Evolutionary conservation across 92 coral and sea anemone genomes (phyloP).

Genomic region (Meandrina meandrites): DNA sequence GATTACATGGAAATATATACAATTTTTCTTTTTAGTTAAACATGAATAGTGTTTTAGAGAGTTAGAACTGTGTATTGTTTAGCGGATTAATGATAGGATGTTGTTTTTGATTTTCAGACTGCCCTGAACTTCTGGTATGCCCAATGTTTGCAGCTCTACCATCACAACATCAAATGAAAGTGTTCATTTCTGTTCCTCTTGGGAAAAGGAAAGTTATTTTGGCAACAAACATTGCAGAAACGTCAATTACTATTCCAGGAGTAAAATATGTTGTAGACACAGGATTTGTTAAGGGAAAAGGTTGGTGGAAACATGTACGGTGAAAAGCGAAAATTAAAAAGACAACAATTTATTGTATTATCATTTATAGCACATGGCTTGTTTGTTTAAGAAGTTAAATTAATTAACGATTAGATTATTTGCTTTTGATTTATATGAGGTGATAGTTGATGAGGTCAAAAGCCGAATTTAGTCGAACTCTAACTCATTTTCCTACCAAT

Average conservation of each 20-base stretch:
- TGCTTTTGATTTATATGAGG: no score
- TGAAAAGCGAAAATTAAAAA: no score
- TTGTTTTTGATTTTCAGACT: conserved; percentile 31
- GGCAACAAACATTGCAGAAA: conserved; percentile 98
- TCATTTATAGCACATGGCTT: no score
- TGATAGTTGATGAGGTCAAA: no score
- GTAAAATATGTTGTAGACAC: conserved; percentile 96
- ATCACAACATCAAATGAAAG: conserved; percentile 89
- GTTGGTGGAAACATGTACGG: conserved; percentile 33
- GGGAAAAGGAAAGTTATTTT: conserved; percentile 85
- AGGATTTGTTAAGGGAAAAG: conserved; percentile 99
- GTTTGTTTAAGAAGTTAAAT: no score
- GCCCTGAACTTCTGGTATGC: conserved; percentile 81
- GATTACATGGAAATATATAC: no score
- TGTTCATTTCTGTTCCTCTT: conserved; percentile 73
- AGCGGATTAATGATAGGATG: background rate
- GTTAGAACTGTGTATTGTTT: background rate
- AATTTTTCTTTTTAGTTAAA: no score
- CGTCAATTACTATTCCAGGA: conserved; percentile 96
- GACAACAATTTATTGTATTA: no score
- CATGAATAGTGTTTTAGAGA: no score
- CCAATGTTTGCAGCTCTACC: conserved; percentile 99
- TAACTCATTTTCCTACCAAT: no score
- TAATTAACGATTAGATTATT: no score
- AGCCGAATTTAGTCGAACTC: no score